Conservation (phyloP, 2,113 vertebrate genomes). For the Arizona elegans region DNA sequence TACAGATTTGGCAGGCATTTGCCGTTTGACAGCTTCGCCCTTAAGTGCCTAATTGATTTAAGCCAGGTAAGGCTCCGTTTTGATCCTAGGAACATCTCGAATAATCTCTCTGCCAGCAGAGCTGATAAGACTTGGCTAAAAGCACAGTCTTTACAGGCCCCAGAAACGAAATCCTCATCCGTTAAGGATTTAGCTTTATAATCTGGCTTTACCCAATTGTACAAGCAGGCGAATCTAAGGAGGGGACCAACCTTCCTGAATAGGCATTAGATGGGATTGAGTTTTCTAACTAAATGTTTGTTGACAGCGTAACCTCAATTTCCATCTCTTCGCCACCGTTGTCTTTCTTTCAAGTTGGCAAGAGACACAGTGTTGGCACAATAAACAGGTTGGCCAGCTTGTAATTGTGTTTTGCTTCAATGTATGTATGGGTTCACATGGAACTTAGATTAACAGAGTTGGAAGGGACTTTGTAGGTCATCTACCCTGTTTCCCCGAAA, state of each 20-base stretch:
- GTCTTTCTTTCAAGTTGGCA: not conserved
- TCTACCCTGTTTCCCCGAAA: too few relatives aligned
- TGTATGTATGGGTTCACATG: too few relatives aligned
- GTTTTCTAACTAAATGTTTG: not conserved
- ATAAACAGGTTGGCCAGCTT: not conserved
- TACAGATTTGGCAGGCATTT: slow-evolving; percentile 62
- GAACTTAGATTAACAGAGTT: too few relatives aligned
- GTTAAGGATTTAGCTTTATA: slow-evolving; percentile 85
- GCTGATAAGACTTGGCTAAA: slow-evolving; percentile 73
- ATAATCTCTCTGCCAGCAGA: slow-evolving; percentile 74
- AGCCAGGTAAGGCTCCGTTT: slow-evolving; percentile 56
- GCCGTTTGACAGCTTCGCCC: slow-evolving; percentile 62
- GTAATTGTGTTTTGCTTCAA: not conserved
- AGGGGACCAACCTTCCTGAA: slow-evolving; percentile 65
- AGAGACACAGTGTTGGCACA: not conserved
- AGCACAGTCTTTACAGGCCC: slow-evolving; percentile 68
- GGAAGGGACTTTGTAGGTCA: too few relatives aligned
- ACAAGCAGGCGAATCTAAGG: slow-evolving; percentile 78
- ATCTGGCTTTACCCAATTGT: slow-evolving; percentile 82
- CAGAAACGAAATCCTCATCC: slow-evolving; percentile 82
- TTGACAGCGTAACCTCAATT: not conserved
- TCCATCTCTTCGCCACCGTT: too few relatives aligned
- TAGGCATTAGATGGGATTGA: slow-evolving; percentile 45
- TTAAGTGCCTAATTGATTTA: slow-evolving; percentile 76
- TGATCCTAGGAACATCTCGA: slow-evolving; percentile 63